These are phyloP conservation scores for Deilephila elpenor DNA, from an alignment of 2,888 invertebrate genomes.

Conservation along the genomic window DNA sequence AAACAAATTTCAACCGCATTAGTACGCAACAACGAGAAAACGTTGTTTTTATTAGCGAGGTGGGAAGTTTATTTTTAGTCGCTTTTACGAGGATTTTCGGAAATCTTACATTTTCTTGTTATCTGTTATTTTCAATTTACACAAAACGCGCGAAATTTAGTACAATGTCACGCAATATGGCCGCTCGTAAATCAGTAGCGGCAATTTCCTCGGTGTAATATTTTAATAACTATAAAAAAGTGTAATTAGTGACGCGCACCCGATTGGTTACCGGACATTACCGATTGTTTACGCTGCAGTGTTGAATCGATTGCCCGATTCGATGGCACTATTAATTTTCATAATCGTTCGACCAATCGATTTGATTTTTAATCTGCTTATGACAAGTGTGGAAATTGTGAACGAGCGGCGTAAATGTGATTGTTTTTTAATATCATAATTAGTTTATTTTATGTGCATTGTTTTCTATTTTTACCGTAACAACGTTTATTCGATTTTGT, in stretches of 20 bases:
- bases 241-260: constrained; percentile 72
- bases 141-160: constrained; percentile 65
- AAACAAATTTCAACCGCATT: constrained; percentile 17
- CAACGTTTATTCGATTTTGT: neutral
- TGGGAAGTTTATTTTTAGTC: neutral
- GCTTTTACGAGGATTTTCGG: no score
- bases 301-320: constrained; percentile 43
- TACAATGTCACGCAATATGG: constrained; percentile 78
- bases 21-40: neutral
- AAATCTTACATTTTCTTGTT: no score
- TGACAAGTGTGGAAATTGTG: constrained; percentile 24
- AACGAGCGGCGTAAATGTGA: constrained; percentile 18
- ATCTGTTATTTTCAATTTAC: no score
- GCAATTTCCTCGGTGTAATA: constrained; percentile 73
- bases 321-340: constrained; percentile 28
- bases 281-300: constrained; percentile 71
- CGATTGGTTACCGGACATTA: constrained; percentile 51
- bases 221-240: constrained; percentile 76
- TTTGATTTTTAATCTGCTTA: constrained; percentile 37
- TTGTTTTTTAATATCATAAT: constrained; percentile 25
- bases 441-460: constrained; percentile 5
- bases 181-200: constrained; percentile 75
- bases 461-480: neutral
- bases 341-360: constrained; percentile 43
- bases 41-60: constrained; percentile 4